phyloP scores from a whole-genome alignment of 2,113 vertebrate species.

The Anguilla rostrata region DNA sequence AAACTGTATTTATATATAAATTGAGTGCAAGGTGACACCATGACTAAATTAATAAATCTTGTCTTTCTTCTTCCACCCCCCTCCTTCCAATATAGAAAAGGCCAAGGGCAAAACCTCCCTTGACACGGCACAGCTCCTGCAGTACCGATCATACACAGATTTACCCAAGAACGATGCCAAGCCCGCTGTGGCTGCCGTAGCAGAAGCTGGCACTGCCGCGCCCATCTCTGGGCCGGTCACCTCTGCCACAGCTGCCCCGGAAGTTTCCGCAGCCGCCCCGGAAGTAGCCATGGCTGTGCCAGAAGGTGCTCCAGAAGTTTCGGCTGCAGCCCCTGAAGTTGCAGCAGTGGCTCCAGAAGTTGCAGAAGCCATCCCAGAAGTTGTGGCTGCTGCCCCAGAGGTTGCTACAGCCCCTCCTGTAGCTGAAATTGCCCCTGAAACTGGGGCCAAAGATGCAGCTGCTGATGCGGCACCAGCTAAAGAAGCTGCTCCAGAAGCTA shows the following conservation, averaged over 20 bases:
- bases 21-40: not conserved
- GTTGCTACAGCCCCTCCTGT: not conserved
- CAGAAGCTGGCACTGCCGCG: not conserved
- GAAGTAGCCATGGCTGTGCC: constrained; percentile 10
- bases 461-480: not conserved
- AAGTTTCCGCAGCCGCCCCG: not conserved
- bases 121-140: constrained; percentile 65
- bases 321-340: not conserved
- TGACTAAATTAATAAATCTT: constrained; percentile 41
- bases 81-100: constrained; percentile 55
- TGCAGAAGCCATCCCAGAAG: not conserved
- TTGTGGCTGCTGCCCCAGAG: not conserved
- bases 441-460: not conserved
- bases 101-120: constrained; percentile 60
- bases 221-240: not conserved
- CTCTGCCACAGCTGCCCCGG: not conserved
- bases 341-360: not conserved
- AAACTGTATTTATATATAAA: not conserved
- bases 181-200: constrained; percentile 8
- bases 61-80: constrained; percentile 48
- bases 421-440: not conserved
- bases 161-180: constrained; percentile 49
- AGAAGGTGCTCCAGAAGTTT: not conserved
- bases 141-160: constrained; percentile 52
- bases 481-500: not conserved